Percentiles rank a stretch among this genome's conserved stretches.
Evolutionary conservation across 2,797 vertebrate genomes (phyloP).

Genomic region (Molossus molossus): DNA sequence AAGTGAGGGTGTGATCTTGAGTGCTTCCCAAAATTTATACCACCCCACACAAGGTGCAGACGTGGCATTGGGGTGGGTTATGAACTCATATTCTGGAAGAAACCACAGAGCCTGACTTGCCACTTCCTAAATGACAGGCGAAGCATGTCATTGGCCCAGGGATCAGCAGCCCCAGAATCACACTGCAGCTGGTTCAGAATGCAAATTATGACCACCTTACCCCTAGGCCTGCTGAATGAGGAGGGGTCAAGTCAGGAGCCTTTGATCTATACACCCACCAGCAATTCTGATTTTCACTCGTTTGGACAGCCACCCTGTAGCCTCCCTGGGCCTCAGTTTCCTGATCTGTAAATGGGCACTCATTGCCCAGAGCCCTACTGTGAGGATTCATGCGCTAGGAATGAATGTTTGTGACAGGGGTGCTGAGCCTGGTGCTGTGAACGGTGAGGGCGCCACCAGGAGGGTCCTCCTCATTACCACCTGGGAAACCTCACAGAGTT

Average conservation of each 20-base stretch:
- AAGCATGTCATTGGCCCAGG: not conserved
- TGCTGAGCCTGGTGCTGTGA: not conserved
- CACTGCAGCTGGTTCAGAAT: too few relatives aligned
- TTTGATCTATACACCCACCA: fast-evolving
- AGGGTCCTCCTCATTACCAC: not conserved
- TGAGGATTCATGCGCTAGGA: not conserved
- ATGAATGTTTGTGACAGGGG: not conserved
- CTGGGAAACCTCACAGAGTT: not conserved
- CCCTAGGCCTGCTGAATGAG: too few relatives aligned
- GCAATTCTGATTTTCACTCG: not conserved
- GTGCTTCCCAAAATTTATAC: not conserved
- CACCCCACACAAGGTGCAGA: not conserved
- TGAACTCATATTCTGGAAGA: fast-evolving
- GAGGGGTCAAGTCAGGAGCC: not conserved
- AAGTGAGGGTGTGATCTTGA: not conserved
- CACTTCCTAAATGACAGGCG: not conserved
- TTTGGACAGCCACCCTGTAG: not conserved
- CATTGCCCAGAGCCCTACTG: not conserved
- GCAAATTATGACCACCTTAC: not conserved
- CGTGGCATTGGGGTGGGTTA: not conserved
- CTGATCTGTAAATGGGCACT: not conserved
- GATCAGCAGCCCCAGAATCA: too few relatives aligned
- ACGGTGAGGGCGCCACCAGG: not conserved
- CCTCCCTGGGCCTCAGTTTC: not conserved
- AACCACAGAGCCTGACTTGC: not conserved